Evolutionary conservation across 2,888 invertebrate species (phyloP).

Genomic region (Ophion obscuratus): DNA sequence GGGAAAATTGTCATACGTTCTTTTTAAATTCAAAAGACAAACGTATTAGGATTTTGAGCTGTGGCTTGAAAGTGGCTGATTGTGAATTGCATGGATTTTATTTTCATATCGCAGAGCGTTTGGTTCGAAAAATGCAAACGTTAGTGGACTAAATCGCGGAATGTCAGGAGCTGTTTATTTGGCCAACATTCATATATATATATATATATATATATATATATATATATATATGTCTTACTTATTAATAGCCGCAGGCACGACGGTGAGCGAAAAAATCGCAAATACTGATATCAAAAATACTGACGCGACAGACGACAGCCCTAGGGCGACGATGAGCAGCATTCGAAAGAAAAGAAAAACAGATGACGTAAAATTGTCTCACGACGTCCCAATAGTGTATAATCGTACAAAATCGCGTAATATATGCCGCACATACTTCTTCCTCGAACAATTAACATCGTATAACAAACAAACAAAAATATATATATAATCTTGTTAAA

Average conservation of each 20-base stretch:
- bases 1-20: neutral
- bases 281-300: constrained; percentile 84
- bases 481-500: neutral
- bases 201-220: too few species aligned
- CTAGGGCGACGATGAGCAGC: constrained; percentile 14
- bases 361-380: neutral
- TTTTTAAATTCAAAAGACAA: neutral
- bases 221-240: constrained; percentile 66
- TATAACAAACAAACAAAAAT: neutral
- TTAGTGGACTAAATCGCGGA: neutral
- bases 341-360: constrained; percentile 7
- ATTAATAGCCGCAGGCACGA: constrained; percentile 73
- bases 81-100: too few species aligned
- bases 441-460: neutral
- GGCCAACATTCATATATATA: neutral
- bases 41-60: too few species aligned
- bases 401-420: neutral
- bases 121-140: too few species aligned
- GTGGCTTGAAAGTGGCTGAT: too few species aligned
- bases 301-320: constrained; percentile 71
- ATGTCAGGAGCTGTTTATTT: neutral
- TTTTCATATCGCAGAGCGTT: too few species aligned
- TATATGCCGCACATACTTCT: neutral
- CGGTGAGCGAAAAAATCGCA: constrained; percentile 72
- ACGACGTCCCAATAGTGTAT: neutral